phyloP scores from a whole-genome alignment of 2,113 vertebrate genomes.

The Penelope pileata region DNA sequence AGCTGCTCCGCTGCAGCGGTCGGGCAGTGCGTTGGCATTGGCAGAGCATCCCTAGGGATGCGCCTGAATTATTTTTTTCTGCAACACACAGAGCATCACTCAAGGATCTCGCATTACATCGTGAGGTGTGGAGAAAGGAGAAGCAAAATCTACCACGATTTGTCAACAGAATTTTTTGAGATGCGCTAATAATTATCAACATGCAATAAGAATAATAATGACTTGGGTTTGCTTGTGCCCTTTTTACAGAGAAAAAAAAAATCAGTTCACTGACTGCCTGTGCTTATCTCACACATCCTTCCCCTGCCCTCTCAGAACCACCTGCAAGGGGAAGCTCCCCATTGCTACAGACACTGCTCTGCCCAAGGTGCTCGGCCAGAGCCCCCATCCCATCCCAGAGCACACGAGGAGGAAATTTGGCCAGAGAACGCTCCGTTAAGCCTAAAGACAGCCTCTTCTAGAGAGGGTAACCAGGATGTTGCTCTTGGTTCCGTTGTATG shows the following conservation, averaged over 20 bases:
- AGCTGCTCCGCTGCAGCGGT: too few species aligned
- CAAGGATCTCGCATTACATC: not conserved
- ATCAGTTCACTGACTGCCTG: rapidly evolving
- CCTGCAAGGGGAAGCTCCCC: not conserved
- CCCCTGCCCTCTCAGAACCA: not conserved
- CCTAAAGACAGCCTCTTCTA: not conserved
- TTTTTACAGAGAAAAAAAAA: rapidly evolving
- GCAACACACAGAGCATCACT: rapidly evolving
- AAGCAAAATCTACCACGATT: not conserved
- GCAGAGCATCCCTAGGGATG: too few species aligned
- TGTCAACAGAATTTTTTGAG: not conserved
- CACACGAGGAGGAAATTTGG: not conserved
- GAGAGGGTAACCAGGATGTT: not conserved
- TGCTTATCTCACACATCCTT: not conserved
- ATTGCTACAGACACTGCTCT: too few species aligned
- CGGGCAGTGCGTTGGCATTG: too few species aligned
- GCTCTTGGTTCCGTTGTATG: slow-evolving; percentile 53
- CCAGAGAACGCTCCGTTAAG: not conserved
- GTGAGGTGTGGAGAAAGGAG: not conserved
- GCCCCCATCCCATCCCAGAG: not conserved
- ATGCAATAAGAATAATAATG: not conserved
- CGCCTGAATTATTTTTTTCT: not conserved
- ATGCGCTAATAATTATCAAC: too few species aligned
- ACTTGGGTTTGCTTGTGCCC: rapidly evolving
- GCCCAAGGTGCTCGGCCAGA: not conserved